Evolutionary conservation across 1,140 invertebrate genomes (phyloP), one percentile per base, ranked within the genome.

Genomic region (Papilio polytes): DNA sequence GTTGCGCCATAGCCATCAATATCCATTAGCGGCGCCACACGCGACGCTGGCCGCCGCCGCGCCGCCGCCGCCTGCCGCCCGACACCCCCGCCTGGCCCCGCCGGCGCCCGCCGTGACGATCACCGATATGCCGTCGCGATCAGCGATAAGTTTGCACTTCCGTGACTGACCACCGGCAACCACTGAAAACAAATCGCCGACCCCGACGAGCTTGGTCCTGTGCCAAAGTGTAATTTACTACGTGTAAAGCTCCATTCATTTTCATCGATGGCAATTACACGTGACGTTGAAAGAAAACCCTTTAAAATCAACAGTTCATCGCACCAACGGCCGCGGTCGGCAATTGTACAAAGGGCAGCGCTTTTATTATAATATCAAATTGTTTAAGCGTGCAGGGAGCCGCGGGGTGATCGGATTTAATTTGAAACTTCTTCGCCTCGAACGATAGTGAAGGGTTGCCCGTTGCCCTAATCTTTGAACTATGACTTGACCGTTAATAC

Each of bases 401-500:
- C 85, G 81, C 84, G 87, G 87, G 84, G 86, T 80, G 86, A 90
- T 86, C 85, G 85, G 88, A 89, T 92, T 92, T 89, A 91, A 93
- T 91, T 93, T 87, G 81, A 92, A 91, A 94, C 92, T 93, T 92
- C 89, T 92, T 94, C 90, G 91, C 91, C 90, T 91, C 85, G 77
- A 66, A 86, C 85, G 86, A 85, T 87, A 84, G 88, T 84, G 91
- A 95, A 92, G 92, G 94, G 92, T 95, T 93, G 85, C 88, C 94
- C 91, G 89, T 88, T 94, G 92, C 92, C 94, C 94, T 93, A 95
- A 94, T 95, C 94, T 94, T 94, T 95, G 92, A 95, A 95, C 94
- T 95, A 94, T 94, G 91, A 94, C 94, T 94, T 93, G 94, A 95
- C 94, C 94, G 94, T 95, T 95, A 94, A 90, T 92, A 93, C 90